These are phyloP conservation scores for Carapus acus DNA, from an alignment of 2,797 vertebrate species.

Conservation along the genomic window DNA sequence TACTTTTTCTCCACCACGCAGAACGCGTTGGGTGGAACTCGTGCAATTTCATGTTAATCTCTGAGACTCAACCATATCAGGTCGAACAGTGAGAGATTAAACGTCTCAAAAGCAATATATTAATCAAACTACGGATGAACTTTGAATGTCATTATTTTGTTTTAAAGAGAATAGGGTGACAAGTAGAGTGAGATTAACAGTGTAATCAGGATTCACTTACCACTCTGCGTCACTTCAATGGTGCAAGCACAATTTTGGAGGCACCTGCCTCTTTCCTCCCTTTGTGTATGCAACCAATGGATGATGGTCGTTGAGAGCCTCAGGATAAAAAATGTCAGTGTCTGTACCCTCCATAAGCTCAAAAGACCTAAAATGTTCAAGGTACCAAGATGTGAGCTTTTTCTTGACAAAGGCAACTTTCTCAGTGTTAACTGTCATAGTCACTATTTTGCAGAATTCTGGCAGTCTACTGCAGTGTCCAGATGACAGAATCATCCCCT, in stretches of 20 bases:
- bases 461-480: conserved; percentile 32
- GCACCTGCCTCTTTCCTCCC: conserved; percentile 24
- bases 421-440: conserved; percentile 4
- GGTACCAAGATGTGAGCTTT: conserved; percentile 36
- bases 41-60: too few relatives aligned
- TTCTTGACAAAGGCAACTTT: conserved; percentile 25
- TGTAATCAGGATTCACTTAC: too few relatives aligned
- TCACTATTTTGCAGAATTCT: conserved; percentile 31
- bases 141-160: too few relatives aligned
- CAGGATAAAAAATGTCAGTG: conserved; percentile 17
- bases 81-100: too few relatives aligned
- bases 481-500: conserved; percentile 33
- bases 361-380: conserved; percentile 37
- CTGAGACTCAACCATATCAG: too few relatives aligned
- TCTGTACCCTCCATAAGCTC: conserved; percentile 29
- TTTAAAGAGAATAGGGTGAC: too few relatives aligned
- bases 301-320: conserved; percentile 18
- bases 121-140: too few relatives aligned
- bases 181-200: too few relatives aligned
- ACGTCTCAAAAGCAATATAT: too few relatives aligned
- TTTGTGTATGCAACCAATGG: conserved; percentile 24
- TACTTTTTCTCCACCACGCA: too few relatives aligned
- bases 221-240: conserved; percentile 8
- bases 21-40: too few relatives aligned
- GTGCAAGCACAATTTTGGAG: conserved; percentile 21